Evolutionary conservation across 2,888 invertebrate species (phyloP).

Genomic region (Habrosyne pyritoides): DNA sequence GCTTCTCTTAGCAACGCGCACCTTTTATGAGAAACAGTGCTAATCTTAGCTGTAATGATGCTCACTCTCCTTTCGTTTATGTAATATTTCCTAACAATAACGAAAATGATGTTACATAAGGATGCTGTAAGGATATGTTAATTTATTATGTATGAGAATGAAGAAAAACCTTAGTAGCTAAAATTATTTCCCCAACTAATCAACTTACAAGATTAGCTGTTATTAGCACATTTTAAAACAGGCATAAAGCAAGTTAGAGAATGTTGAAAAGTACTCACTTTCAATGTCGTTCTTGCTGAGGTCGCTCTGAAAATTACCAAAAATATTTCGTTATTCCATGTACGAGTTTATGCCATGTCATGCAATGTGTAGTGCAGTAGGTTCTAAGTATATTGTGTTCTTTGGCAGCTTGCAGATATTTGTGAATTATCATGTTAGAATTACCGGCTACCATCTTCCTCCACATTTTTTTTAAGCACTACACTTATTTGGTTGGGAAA

Average conservation of each 20-base stretch:
- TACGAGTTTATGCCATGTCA: conserved; percentile 51
- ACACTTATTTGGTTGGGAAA: conserved; percentile 65
- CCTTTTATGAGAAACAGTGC: conserved; percentile 78
- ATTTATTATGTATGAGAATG: not conserved
- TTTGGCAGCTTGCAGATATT: conserved; percentile 53
- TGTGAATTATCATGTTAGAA: conserved; percentile 40
- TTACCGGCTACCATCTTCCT: conserved; percentile 60
- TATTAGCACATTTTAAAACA: not conserved
- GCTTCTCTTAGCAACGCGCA: conserved; percentile 68
- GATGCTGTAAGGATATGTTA: not conserved
- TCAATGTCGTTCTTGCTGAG: conserved; percentile 94
- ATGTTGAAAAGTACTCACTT: conserved; percentile 87
- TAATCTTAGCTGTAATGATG: conserved; percentile 72
- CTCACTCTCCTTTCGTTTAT: conserved; percentile 44
- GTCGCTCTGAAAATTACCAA: conserved; percentile 90
- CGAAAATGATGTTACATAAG: not conserved
- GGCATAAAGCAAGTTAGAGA: not conserved
- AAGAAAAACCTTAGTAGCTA: conserved; percentile 11
- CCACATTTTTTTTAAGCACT: conserved; percentile 63
- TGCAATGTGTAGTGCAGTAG: conserved; percentile 56
- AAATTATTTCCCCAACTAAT: not conserved
- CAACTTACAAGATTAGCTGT: not conserved
- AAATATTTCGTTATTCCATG: conserved; percentile 75
- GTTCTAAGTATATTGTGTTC: conserved; percentile 46
- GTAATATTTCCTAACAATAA: conserved; percentile 29